Evolutionary conservation across 2,888 invertebrate genomes (phyloP).

Genomic region (Chouioia cunea): DNA sequence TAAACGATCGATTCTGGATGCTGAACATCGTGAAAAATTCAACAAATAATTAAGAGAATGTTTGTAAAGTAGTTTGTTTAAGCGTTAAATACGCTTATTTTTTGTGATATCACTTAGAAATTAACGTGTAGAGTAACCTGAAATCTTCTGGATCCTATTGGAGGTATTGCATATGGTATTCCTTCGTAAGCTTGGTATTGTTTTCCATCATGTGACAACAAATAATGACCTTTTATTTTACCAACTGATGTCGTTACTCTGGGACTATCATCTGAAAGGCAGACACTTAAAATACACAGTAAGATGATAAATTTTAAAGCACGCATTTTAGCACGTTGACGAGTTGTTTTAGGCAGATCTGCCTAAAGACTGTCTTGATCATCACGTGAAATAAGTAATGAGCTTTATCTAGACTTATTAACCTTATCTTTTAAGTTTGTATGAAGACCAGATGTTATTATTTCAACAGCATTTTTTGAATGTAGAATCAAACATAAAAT

Average conservation of each 20-base stretch:
- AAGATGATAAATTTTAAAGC: background rate
- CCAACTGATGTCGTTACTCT: background rate
- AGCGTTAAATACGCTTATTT: too few species aligned
- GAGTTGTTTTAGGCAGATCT: background rate
- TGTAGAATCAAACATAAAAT: too few species aligned
- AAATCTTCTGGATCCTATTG: conserved; percentile 57
- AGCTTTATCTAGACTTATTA: background rate
- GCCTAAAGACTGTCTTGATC: conserved; percentile 2
- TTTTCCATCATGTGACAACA: conserved; percentile 53
- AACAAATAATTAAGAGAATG: conserved; percentile 1
- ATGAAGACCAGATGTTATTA: too few species aligned
- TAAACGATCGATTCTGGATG: conserved; percentile 53
- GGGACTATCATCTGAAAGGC: background rate
- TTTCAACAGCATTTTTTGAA: too few species aligned
- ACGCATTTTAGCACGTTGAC: background rate
- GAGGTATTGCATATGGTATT: conserved; percentile 59
- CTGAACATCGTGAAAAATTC: conserved; percentile 46
- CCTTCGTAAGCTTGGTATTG: conserved; percentile 58
- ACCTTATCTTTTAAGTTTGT: background rate
- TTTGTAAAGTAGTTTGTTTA: background rate
- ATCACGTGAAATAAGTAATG: too few species aligned
- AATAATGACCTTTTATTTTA: conserved; percentile 5
- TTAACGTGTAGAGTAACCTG: conserved; percentile 49
- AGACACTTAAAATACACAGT: background rate
- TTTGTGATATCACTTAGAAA: too few species aligned